Base-by-base conservation (phyloP, 1,140 invertebrate genomes). In the Pseudomyrmex concolor region DNA sequence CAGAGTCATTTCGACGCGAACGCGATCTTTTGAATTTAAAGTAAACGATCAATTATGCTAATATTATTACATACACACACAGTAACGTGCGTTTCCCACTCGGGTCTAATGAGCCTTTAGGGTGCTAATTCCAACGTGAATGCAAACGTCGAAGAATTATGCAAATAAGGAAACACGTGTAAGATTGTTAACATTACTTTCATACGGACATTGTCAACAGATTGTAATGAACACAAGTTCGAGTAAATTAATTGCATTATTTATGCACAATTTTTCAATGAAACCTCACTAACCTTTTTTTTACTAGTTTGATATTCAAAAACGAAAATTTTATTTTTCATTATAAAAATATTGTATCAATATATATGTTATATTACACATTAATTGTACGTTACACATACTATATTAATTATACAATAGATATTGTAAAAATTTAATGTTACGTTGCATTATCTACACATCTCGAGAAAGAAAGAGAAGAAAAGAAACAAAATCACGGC, bases 31-130 rank as follows among this genome's bases (percentile, higher is more conserved):
- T 48, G 60, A 45, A 43, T 22, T 54, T 15, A 57, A 17, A 45
- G 15, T 55, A 1, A 43, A 50, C 55, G 15, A 80, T 80, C 54
- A 80, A 80, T 80, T 80, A 71, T 71, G 66, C 54, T 71, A 80
- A 80, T 80, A 71, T 78, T 78, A 70, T 71, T 80, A 45, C 8
- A 71, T 80, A 45, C 8, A 71, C 25, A 55, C 15, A n/a, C 51
- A 15, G 25, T 5, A n/a, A 34, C 34, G 5, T 17, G n/a, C n/a
- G 57, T 71, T 71, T 71, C 25, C 34, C 12, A 12, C 54, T 59
- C 3, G 15, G 19, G 2, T 25, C 19, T 45, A 70, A 60, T 71
- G 2, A 71, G 19, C 19, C 9, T 70, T 70, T 71, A 48, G 34
- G 60, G 59, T 8, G 51, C 54, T 78, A 78, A 78, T 78, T 80